Conservation (phyloP, 2,113 vertebrate genomes). For the Forbesichthys agassizii region DNA sequence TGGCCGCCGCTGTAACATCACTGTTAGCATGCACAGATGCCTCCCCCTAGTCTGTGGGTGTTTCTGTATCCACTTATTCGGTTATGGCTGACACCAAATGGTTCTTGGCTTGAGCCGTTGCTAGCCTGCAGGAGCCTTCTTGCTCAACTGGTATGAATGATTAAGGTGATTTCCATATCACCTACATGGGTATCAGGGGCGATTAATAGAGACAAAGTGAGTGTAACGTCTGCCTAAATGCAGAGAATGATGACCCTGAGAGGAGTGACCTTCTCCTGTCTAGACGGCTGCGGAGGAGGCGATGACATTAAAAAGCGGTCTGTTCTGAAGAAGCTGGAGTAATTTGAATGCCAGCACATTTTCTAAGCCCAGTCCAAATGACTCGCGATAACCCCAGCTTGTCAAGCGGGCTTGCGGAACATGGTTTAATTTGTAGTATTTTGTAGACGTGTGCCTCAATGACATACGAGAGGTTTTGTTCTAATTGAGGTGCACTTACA, state of each 20-base stretch:
- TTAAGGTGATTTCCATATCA: constrained; percentile 33
- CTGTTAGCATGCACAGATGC: not conserved
- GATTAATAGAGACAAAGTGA: constrained; percentile 52
- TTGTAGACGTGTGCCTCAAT: too few relatives aligned
- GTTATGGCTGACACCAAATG: too few relatives aligned
- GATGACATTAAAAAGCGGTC: constrained; percentile 21
- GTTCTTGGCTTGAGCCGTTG: not conserved
- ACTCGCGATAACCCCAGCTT: not conserved
- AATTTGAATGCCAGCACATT: constrained; percentile 30
- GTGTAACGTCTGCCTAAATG: constrained; percentile 46
- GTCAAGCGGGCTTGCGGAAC: not conserved
- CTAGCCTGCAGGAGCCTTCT: not conserved
- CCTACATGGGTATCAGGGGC: constrained; percentile 19
- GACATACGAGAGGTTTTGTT: too few relatives aligned
- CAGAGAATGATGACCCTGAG: constrained; percentile 43
- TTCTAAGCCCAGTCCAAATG: not conserved
- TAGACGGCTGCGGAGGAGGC: constrained; percentile 50
- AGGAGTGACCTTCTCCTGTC: constrained; percentile 52
- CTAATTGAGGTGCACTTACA: too few relatives aligned
- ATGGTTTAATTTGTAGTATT: not conserved
- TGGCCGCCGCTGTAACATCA: not conserved
- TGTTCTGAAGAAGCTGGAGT: not conserved
- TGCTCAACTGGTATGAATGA: not conserved
- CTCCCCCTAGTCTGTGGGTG: not conserved
- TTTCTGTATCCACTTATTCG: not conserved